Evolutionary conservation across 2,113 vertebrate species (phyloP).

Genomic region (Nesoenas mayeri): DNA sequence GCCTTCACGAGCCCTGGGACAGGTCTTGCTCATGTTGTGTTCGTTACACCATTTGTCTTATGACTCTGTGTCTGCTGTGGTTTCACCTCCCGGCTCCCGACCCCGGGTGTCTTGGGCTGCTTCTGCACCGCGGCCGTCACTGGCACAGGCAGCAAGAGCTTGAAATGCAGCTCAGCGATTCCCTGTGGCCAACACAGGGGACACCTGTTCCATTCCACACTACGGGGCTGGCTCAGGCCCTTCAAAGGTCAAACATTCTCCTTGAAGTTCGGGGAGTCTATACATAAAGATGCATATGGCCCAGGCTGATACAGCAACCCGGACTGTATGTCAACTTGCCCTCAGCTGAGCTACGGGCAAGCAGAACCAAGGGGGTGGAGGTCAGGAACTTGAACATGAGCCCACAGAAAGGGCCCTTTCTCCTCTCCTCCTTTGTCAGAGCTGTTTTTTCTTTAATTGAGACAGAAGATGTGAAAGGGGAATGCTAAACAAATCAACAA

Average conservation of each 20-base stretch:
- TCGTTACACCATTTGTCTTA: background rate
- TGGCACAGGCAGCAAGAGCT: background rate
- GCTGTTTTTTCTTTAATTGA: background rate
- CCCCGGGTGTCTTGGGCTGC: accelerated
- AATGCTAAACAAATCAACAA: background rate
- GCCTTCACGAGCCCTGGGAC: background rate
- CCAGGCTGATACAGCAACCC: background rate
- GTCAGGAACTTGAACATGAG: accelerated
- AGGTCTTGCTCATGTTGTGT: background rate
- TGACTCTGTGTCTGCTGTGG: accelerated
- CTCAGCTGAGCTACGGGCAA: background rate
- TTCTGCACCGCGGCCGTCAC: background rate
- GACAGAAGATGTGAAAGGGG: background rate
- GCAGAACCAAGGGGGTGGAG: background rate
- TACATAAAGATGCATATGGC: background rate
- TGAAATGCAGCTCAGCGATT: background rate
- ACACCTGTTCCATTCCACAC: background rate
- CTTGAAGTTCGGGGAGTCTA: background rate
- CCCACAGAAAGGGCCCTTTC: background rate
- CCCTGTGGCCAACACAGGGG: background rate
- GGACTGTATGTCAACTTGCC: background rate
- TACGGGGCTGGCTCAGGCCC: background rate
- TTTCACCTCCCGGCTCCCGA: background rate
- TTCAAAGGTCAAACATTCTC: background rate
- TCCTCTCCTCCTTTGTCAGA: background rate